phyloP scores from a whole-genome alignment of 2,113 vertebrate species.

The Tapirus terrestris region DNA sequence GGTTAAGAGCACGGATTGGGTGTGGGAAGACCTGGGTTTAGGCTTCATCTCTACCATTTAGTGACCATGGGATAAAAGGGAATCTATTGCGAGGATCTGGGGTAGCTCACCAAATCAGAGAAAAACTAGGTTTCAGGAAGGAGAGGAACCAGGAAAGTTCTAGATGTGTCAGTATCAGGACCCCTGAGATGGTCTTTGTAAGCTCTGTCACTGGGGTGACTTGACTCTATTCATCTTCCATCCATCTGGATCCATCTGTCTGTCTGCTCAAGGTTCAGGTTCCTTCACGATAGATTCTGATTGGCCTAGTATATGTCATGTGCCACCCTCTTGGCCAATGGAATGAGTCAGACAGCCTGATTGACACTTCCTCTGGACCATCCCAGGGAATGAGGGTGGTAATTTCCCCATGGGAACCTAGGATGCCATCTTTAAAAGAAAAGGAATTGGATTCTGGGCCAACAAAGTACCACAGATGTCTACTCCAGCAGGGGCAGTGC shows the following conservation, averaged over 20 bases:
- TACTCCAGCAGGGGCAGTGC: not conserved
- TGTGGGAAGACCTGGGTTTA: not conserved
- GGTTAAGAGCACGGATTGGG: not conserved
- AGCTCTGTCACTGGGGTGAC: not conserved
- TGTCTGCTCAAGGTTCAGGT: not conserved
- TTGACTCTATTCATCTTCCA: accelerated
- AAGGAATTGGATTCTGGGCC: not conserved
- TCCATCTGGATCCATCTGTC: accelerated
- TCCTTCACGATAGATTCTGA: not conserved
- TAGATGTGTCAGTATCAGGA: accelerated
- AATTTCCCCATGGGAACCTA: not conserved
- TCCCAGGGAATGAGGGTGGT: not conserved
- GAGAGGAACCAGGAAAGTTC: not conserved
- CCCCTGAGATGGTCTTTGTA: accelerated
- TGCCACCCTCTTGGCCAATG: not conserved
- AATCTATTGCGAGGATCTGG: not conserved
- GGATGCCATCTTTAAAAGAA: not conserved
- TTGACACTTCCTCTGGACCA: not conserved
- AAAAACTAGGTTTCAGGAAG: not conserved
- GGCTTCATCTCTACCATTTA: not conserved
- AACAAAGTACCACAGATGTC: accelerated
- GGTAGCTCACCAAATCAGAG: not conserved
- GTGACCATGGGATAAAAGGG: not conserved
- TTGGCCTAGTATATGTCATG: not conserved
- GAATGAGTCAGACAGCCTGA: not conserved